Evolutionary conservation across 1,140 invertebrate genomes (phyloP).

Genomic region (Gryllus bimaculatus): DNA sequence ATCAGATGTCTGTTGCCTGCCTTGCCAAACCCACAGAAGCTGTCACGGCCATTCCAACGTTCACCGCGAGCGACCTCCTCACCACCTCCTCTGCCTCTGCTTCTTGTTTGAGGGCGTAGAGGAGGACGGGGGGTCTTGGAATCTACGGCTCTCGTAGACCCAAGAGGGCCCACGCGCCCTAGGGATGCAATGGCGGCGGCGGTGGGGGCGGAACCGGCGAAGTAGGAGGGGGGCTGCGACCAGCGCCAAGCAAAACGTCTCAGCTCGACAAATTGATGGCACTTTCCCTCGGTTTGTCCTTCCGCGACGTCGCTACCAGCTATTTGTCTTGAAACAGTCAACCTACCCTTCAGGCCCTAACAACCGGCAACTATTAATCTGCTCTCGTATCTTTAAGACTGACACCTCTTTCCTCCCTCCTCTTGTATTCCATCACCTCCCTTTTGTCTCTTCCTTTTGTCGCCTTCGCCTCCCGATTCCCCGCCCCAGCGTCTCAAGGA

Average conservation of each 20-base stretch:
- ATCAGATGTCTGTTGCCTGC: no score
- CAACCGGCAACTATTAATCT: constrained; percentile 4
- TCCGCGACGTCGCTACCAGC: background rate
- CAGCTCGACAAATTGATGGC: constrained; percentile 3
- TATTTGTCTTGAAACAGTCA: constrained; percentile 5
- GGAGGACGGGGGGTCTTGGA: no score
- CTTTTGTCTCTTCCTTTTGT: background rate
- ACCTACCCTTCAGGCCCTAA: constrained; percentile 2
- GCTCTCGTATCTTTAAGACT: constrained; percentile 4
- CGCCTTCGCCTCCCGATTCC: background rate
- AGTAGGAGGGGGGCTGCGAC: background rate
- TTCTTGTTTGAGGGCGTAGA: no score
- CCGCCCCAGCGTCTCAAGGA: no score
- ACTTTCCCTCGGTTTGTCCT: constrained; percentile 3
- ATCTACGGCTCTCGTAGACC: no score
- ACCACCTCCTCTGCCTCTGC: no score
- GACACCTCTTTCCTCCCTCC: constrained; percentile 2
- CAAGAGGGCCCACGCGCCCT: background rate
- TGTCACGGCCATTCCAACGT: no score
- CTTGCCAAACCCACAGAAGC: no score
- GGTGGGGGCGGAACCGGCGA: background rate
- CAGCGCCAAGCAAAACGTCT: constrained; percentile 2
- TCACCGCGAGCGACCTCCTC: background rate
- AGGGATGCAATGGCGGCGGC: background rate
- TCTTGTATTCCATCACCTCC: background rate